Percentiles rank a stretch among this genome's conserved stretches.
Conservation (phyloP, 1,140 invertebrate genomes). For the Cotesia glomerata region DNA sequence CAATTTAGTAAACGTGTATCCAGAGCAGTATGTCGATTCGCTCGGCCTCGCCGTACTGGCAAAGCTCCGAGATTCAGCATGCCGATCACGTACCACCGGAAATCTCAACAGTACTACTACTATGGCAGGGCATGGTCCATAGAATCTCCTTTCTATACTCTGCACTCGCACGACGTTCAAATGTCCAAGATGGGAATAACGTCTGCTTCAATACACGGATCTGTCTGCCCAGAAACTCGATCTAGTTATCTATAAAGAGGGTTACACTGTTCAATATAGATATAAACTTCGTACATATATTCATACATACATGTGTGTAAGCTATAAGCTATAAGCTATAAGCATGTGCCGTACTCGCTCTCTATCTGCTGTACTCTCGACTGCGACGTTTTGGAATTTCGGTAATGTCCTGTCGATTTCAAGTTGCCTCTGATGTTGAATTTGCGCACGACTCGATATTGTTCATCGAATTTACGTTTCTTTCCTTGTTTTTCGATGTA, state of each 20-base stretch:
- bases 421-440: neutral
- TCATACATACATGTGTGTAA: neutral
- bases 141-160: too few species aligned
- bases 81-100: slow-evolving; percentile 40
- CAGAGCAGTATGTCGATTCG: slow-evolving; percentile 17
- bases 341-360: too few species aligned
- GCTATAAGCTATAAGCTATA: too few species aligned
- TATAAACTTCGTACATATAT: slow-evolving; percentile 38
- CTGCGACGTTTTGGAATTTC: slow-evolving; percentile 3
- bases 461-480: too few species aligned
- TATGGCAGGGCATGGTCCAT: slow-evolving; percentile 32
- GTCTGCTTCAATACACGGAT: slow-evolving; percentile 31
- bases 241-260: slow-evolving; percentile 29
- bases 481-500: too few species aligned
- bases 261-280: slow-evolving; percentile 34
- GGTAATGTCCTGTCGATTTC: slow-evolving; percentile 3
- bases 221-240: slow-evolving; percentile 36
- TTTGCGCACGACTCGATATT: too few species aligned
- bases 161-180: slow-evolving; percentile 30
- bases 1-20: slow-evolving; percentile 25
- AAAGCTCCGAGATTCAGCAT: slow-evolving; percentile 27
- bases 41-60: neutral
- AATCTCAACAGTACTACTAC: slow-evolving; percentile 45
- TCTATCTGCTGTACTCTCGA: slow-evolving; percentile 14
- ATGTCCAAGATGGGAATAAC: slow-evolving; percentile 42